Percentiles rank a stretch among this genome's conserved stretches.
phyloP scores from a whole-genome alignment of 2,113 vertebrate genomes.

The Xiphophorus couchianus region DNA sequence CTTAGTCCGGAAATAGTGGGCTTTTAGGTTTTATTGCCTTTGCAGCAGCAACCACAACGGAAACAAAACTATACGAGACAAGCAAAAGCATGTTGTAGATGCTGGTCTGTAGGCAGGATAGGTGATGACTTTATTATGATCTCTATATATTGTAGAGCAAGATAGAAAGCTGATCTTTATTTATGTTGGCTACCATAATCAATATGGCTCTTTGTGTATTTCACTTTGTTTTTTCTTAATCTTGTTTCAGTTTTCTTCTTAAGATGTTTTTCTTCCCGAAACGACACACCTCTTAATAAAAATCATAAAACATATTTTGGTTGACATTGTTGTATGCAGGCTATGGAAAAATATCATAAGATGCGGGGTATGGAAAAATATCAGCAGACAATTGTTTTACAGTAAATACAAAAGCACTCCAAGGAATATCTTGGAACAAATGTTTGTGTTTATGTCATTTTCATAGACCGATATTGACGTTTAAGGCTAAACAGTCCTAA shows the following conservation, averaged over 20 bases:
- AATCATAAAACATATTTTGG: too few relatives aligned
- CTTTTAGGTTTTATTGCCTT: background rate
- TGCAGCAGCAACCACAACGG: background rate
- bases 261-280: background rate
- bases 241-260: background rate
- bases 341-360: too few relatives aligned
- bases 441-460: too few relatives aligned
- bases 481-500: too few relatives aligned
- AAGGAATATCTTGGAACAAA: too few relatives aligned
- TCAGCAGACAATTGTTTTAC: too few relatives aligned
- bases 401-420: too few relatives aligned
- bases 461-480: too few relatives aligned
- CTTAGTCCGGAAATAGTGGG: background rate
- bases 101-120: background rate
- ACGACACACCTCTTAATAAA: too few relatives aligned
- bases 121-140: background rate
- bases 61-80: background rate
- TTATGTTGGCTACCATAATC: background rate
- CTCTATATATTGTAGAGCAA: background rate
- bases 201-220: background rate
- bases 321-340: too few relatives aligned
- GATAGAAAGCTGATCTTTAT: background rate
- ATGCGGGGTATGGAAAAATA: too few relatives aligned
- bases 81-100: background rate
- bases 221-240: background rate